A percentile compares a stretch with the other conserved stretches of the same genome.
Conservation (phyloP, 2,797 vertebrate species). For the Chelon labrosus region DNA sequence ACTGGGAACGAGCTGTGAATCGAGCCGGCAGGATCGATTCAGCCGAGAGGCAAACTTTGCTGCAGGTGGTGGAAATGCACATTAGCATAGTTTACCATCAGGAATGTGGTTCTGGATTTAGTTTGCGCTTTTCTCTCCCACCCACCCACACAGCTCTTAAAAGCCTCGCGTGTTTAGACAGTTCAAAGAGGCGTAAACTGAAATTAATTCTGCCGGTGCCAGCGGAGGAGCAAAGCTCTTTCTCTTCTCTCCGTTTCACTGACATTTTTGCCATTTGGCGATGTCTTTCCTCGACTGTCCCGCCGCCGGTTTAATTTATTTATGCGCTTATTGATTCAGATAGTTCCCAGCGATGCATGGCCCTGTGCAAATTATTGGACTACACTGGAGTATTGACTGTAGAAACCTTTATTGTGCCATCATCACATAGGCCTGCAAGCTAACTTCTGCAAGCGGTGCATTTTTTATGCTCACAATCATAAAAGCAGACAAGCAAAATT, state of each 20-base stretch:
- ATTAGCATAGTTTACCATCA: slow-evolving; percentile 41
- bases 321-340: slow-evolving; percentile 67
- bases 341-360: slow-evolving; percentile 62
- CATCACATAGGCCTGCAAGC: slow-evolving; percentile 58
- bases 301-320: slow-evolving; percentile 58
- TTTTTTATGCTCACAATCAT: slow-evolving; percentile 70
- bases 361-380: slow-evolving; percentile 57
- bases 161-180: slow-evolving; percentile 25
- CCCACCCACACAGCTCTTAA: not conserved
- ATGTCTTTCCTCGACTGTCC: slow-evolving; percentile 49
- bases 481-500: slow-evolving; percentile 67
- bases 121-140: not conserved
- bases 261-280: slow-evolving; percentile 32
- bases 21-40: slow-evolving; percentile 12
- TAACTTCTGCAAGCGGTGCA: slow-evolving; percentile 69
- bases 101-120: slow-evolving; percentile 10
- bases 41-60: slow-evolving; percentile 17
- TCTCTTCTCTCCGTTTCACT: slow-evolving; percentile 37
- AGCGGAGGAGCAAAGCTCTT: slow-evolving; percentile 3
- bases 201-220: slow-evolving; percentile 40
- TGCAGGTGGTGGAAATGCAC: slow-evolving; percentile 18
- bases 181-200: slow-evolving; percentile 40
- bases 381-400: slow-evolving; percentile 66
- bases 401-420: slow-evolving; percentile 71
- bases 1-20: slow-evolving; percentile 17